These are phyloP conservation scores for Parapristionchus giblindavisi DNA, from an alignment of 2,888 invertebrate species.

Conservation along the genomic window DNA sequence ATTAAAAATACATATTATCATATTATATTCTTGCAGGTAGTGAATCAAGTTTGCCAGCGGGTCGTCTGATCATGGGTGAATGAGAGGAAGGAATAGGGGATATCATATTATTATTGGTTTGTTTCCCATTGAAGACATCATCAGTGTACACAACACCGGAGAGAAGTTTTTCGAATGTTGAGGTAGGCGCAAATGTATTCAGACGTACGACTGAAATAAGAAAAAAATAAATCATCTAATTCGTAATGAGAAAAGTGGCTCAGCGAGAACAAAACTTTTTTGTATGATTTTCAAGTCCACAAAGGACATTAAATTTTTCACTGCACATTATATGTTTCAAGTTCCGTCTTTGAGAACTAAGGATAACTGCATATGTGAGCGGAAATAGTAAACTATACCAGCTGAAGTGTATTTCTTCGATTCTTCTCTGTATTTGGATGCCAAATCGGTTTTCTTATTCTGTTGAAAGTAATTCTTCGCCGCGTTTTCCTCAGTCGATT, in stretches of 20 bases:
- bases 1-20: no score
- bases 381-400: background rate
- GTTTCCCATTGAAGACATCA: slow-evolving; percentile 51
- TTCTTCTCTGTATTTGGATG: slow-evolving; percentile 75
- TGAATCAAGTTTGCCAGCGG: slow-evolving; percentile 9
- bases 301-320: no score
- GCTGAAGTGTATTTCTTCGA: slow-evolving; percentile 46
- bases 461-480: slow-evolving; percentile 81
- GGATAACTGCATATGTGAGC: no score
- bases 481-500: slow-evolving; percentile 76
- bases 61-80: slow-evolving; percentile 19
- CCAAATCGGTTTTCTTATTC: slow-evolving; percentile 76
- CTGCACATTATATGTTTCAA: no score
- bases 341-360: no score
- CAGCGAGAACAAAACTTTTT: background rate
- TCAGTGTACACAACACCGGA: slow-evolving; percentile 68
- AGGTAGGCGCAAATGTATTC: slow-evolving; percentile 39
- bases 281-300: slow-evolving; percentile 33
- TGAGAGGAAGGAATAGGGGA: no score
- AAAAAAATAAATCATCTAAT: background rate
- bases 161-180: slow-evolving; percentile 61
- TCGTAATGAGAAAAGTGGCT: background rate
- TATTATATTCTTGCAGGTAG: slow-evolving; percentile 28
- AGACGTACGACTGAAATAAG: slow-evolving; percentile 18
- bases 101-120: background rate